These are phyloP conservation scores for Sinhomidia bicolor DNA, from an alignment of 2,888 invertebrate species.

Conservation along the genomic window DNA sequence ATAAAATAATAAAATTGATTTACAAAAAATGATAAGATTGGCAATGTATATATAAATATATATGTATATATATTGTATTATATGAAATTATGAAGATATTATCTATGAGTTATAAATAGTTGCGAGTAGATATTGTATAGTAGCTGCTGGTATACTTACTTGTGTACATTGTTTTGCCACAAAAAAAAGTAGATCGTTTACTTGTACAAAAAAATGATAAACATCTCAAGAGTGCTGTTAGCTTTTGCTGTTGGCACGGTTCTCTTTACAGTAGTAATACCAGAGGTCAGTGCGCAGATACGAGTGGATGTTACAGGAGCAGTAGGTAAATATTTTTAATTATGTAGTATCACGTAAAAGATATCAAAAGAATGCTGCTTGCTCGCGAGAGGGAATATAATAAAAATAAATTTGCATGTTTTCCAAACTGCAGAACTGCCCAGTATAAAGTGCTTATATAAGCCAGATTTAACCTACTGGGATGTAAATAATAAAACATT, in stretches of 20 bases:
- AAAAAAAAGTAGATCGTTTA: too few species aligned
- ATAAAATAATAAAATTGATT: too few species aligned
- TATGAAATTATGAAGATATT: too few species aligned
- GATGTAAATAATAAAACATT: slow-evolving; percentile 45
- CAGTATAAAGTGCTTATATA: slow-evolving; percentile 55
- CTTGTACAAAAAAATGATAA: neutral
- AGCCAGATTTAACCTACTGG: slow-evolving; percentile 18
- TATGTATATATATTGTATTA: too few species aligned
- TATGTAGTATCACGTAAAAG: neutral
- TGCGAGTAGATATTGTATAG: too few species aligned
- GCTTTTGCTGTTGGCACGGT: neutral
- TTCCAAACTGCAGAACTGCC: slow-evolving; percentile 42
- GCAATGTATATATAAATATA: too few species aligned
- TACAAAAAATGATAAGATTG: too few species aligned
- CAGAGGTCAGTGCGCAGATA: slow-evolving; percentile 18
- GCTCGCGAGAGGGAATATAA: too few species aligned
- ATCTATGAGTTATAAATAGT: too few species aligned
- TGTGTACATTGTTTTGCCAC: too few species aligned
- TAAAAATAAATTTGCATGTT: neutral
- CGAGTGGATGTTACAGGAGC: slow-evolving; percentile 52
- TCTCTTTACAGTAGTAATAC: slow-evolving; percentile 10
- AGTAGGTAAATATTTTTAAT: slow-evolving; percentile 42
- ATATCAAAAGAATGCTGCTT: neutral
- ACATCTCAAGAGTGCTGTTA: neutral
- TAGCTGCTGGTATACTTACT: too few species aligned